phyloP scores from a whole-genome alignment of 2,113 vertebrate species.

The Macrotus californicus region DNA sequence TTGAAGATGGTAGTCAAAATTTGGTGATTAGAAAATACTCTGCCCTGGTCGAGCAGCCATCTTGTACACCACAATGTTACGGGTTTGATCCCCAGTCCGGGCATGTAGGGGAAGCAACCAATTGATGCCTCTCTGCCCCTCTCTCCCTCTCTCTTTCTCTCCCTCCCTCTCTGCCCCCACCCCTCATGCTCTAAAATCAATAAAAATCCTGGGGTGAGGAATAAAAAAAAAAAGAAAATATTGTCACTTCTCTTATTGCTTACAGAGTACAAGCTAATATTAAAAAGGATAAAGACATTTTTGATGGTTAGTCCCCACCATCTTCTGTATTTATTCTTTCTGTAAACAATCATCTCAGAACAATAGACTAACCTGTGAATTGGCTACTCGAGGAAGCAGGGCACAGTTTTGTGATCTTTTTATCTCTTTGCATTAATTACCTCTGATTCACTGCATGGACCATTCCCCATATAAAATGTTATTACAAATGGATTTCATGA shows the following conservation, averaged over 20 bases:
- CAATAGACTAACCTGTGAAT: neutral
- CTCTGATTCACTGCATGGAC: neutral
- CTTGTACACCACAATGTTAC: too few relatives aligned
- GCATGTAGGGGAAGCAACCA: too few relatives aligned
- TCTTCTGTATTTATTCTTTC: neutral
- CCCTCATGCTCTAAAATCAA: too few relatives aligned
- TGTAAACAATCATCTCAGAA: conserved; percentile 5
- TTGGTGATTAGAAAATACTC: neutral
- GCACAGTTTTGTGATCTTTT: neutral
- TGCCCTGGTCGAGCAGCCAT: too few relatives aligned
- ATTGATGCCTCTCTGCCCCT: too few relatives aligned
- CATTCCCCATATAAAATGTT: neutral
- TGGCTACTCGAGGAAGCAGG: neutral
- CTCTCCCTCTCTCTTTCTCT: too few relatives aligned
- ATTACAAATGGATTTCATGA: neutral
- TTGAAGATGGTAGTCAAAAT: neutral
- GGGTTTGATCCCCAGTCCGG: too few relatives aligned
- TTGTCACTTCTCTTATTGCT: neutral
- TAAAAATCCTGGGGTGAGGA: too few relatives aligned
- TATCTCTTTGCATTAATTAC: neutral
- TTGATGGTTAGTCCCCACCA: neutral
- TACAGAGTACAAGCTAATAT: neutral
- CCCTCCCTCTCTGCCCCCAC: too few relatives aligned
- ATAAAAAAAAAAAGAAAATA: neutral
- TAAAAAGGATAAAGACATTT: neutral